Percentiles rank a stretch among this genome's conserved stretches.
Evolutionary conservation across 2,888 invertebrate genomes (phyloP).

Genomic region (Zygaena filipendulae): DNA sequence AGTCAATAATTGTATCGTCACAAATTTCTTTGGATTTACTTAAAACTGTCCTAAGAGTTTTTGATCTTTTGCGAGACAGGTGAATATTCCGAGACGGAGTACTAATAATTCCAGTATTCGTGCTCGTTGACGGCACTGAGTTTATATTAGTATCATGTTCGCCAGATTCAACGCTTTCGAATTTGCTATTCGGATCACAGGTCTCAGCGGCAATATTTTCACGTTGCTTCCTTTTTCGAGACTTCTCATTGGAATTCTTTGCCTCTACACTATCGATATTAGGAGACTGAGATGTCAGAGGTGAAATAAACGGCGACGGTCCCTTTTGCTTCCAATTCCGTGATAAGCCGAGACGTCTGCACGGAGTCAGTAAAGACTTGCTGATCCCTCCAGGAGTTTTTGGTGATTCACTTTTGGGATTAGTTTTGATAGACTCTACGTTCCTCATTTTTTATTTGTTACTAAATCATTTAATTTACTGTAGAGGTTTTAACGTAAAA

Average conservation of each 20-base stretch:
- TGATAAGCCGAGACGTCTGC: conserved; percentile 62
- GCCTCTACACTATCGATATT: conserved; percentile 19
- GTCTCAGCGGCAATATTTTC: no score
- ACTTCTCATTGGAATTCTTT: conserved; percentile 15
- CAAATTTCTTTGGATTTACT: not conserved
- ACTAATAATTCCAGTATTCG: conserved; percentile 5
- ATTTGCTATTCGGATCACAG: no score
- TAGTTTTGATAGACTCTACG: conserved; percentile 28
- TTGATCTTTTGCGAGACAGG: conserved; percentile 9
- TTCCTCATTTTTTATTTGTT: conserved; percentile 34
- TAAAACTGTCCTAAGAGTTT: conserved; percentile 1
- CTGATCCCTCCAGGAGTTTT: conserved; percentile 63
- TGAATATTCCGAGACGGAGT: conserved; percentile 9
- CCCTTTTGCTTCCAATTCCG: conserved; percentile 48
- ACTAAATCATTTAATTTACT: no score
- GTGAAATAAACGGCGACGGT: conserved; percentile 50
- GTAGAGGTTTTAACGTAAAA: no score
- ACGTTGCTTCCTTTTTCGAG: conserved; percentile 31
- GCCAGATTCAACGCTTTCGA: no score
- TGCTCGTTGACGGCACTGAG: no score
- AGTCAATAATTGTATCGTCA: not conserved
- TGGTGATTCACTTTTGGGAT: conserved; percentile 34
- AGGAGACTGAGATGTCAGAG: no score
- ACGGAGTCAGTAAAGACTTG: conserved; percentile 61
- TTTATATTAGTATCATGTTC: no score